Evolutionary conservation across 2,888 invertebrate species (phyloP).

Genomic region (Pocota personata): DNA sequence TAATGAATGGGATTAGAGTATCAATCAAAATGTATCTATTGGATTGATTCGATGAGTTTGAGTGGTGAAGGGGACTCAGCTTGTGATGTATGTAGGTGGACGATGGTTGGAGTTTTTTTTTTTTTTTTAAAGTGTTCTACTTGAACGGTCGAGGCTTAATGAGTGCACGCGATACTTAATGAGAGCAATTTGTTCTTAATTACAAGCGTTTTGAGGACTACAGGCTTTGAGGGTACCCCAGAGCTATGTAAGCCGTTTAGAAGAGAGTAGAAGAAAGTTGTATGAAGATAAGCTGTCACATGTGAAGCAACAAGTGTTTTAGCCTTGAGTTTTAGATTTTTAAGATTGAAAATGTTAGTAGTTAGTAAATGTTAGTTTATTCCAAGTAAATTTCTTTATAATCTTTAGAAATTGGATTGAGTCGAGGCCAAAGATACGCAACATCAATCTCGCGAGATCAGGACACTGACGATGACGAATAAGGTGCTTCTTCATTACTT

Average conservation of each 20-base stretch:
- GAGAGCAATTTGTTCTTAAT: slow-evolving; percentile 45
- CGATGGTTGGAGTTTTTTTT: not conserved
- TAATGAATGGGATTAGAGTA: slow-evolving; percentile 33
- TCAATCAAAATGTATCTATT: slow-evolving; percentile 33
- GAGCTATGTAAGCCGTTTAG: not conserved
- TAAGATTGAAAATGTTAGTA: too few species aligned
- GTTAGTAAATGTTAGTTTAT: too few species aligned
- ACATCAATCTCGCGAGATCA: too few species aligned
- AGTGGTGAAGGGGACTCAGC: slow-evolving; percentile 10
- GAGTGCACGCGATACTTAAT: not conserved
- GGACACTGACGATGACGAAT: too few species aligned
- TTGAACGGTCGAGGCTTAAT: not conserved
- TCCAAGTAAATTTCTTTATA: too few species aligned
- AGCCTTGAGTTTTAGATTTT: not conserved
- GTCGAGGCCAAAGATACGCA: too few species aligned
- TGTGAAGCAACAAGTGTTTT: not conserved
- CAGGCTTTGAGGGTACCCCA: not conserved
- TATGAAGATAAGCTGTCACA: not conserved
- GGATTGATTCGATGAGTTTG: slow-evolving; percentile 1
- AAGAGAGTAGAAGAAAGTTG: slow-evolving; percentile 10
- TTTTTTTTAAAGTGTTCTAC: not conserved
- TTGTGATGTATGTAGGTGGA: not conserved
- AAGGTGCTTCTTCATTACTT: too few species aligned
- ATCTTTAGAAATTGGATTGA: too few species aligned
- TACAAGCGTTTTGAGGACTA: slow-evolving; percentile 1